Evolutionary conservation across 1,140 invertebrate species (phyloP).

Genomic region (Odontomachus brunneus): DNA sequence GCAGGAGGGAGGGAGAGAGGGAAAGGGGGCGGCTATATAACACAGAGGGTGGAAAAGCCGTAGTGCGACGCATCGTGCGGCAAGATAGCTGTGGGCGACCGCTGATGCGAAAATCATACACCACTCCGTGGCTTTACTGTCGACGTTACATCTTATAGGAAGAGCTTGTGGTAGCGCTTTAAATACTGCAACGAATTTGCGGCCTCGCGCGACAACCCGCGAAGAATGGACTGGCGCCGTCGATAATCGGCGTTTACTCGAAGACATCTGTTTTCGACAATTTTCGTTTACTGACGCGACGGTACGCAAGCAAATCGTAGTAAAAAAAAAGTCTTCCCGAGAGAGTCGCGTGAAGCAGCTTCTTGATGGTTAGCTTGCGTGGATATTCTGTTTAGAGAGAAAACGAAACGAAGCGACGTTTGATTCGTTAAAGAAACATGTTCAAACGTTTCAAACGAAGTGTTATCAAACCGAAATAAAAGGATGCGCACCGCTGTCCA

Average conservation of each 20-base stretch:
- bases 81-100: neutral
- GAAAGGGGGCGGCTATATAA: slow-evolving; percentile 23
- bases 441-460: slow-evolving; percentile 9
- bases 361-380: too few species aligned
- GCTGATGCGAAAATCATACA: slow-evolving; percentile 59
- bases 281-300: too few species aligned
- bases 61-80: slow-evolving; percentile 32
- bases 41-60: slow-evolving; percentile 36
- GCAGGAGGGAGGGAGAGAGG: slow-evolving; percentile 32
- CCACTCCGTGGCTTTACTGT: slow-evolving; percentile 40
- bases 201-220: neutral
- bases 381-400: neutral
- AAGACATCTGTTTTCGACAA: too few species aligned
- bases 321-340: too few species aligned
- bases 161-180: slow-evolving; percentile 21
- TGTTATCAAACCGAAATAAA: slow-evolving; percentile 42
- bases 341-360: too few species aligned
- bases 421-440: neutral
- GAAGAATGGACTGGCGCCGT: slow-evolving; percentile 14
- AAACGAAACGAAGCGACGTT: neutral
- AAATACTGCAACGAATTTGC: slow-evolving; percentile 46
- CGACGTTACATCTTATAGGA: slow-evolving; percentile 31
- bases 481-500: neutral
- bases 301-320: too few species aligned
- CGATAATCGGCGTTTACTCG: neutral